Conservation (phyloP, 2,888 invertebrate species). For the Spialia ferax region DNA sequence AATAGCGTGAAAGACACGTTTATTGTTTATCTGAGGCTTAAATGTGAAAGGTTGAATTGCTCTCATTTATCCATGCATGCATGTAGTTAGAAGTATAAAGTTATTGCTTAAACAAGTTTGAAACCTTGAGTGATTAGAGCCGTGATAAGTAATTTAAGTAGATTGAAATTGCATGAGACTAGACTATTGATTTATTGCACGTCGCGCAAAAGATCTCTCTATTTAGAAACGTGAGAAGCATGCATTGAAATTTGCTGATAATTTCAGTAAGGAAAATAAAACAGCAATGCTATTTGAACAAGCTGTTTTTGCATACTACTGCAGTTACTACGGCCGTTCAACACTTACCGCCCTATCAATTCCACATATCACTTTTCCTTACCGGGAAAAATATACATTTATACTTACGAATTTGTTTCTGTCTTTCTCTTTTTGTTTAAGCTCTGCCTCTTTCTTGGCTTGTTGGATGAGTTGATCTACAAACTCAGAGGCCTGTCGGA, state of each 20-base stretch:
- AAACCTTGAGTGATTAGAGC: not conserved
- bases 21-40: slow-evolving; percentile 6
- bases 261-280: slow-evolving; percentile 36
- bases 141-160: slow-evolving; percentile 9
- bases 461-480: slow-evolving; percentile 87
- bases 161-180: slow-evolving; percentile 18
- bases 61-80: slow-evolving; percentile 10
- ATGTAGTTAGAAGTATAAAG: not conserved
- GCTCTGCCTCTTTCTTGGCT: slow-evolving; percentile 87
- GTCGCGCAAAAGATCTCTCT: slow-evolving; percentile 4
- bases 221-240: slow-evolving; percentile 45
- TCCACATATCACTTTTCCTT: slow-evolving; percentile 70
- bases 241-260: slow-evolving; percentile 43
- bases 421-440: slow-evolving; percentile 86
- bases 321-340: slow-evolving; percentile 64
- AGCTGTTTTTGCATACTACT: slow-evolving; percentile 74
- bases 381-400: slow-evolving; percentile 80
- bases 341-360: slow-evolving; percentile 85
- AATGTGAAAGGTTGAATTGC: not conserved
- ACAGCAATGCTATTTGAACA: slow-evolving; percentile 65
- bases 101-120: not conserved
- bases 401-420: slow-evolving; percentile 87
- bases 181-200: slow-evolving; percentile 24
- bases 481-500: slow-evolving; percentile 86
- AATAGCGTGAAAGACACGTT: not conserved